A percentile compares a stretch with the other conserved stretches of the same genome.
These are phyloP conservation scores for Hyalella azteca DNA, from an alignment of 2,888 invertebrate species.

Conservation along the genomic window DNA sequence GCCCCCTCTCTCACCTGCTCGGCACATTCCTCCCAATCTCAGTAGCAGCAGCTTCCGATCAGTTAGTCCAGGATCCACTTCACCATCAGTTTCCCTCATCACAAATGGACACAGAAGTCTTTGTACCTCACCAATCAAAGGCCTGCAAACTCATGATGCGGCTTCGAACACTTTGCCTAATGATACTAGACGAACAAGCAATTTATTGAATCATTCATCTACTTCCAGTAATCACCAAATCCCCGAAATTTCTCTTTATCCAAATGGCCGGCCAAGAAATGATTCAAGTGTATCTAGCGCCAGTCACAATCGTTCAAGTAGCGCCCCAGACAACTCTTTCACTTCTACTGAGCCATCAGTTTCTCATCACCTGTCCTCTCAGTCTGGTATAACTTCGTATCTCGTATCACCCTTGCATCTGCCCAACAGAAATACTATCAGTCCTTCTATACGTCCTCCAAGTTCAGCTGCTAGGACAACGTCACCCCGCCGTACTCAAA, in stretches of 20 bases:
- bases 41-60: slow-evolving; percentile 22
- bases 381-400: background rate
- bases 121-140: background rate
- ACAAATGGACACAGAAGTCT: background rate
- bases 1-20: background rate
- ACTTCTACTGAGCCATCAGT: background rate
- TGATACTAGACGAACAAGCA: background rate
- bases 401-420: background rate
- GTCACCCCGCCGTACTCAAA: background rate
- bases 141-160: no score
- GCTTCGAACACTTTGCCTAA: slow-evolving; percentile 18
- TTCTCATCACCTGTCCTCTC: background rate
- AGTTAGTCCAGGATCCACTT: background rate
- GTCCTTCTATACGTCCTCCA: background rate
- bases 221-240: background rate
- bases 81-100: background rate
- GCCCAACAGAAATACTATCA: background rate
- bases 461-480: background rate
- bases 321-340: background rate
- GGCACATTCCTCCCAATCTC: slow-evolving; percentile 15
- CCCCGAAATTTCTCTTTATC: background rate
- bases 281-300: background rate
- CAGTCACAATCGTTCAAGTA: slow-evolving; percentile 4
- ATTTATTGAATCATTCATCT: background rate
- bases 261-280: background rate